Conservation (phyloP, 2,888 invertebrate genomes). For the Acholoe squamosa region DNA sequence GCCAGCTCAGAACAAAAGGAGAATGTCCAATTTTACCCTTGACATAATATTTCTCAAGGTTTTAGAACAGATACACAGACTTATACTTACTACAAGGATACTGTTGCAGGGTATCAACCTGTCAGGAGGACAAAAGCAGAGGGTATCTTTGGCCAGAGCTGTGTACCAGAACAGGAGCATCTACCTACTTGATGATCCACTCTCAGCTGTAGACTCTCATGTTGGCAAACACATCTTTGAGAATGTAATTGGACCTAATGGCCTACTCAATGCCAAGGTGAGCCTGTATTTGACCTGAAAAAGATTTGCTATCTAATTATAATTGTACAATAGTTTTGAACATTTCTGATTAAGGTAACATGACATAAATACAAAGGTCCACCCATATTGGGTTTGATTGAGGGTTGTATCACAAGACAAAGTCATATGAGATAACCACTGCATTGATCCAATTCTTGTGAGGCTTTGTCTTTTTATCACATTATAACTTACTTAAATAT, state of each 20-base stretch:
- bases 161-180: constrained; percentile 45
- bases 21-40: background rate
- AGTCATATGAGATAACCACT: too few relatives aligned
- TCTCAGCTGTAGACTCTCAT: constrained; percentile 26
- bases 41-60: background rate
- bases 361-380: too few relatives aligned
- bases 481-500: too few relatives aligned
- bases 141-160: constrained; percentile 21
- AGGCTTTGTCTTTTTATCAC: too few relatives aligned
- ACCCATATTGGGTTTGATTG: too few relatives aligned
- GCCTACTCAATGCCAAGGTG: constrained; percentile 22
- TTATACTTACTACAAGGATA: too few relatives aligned
- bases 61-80: background rate
- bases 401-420: too few relatives aligned
- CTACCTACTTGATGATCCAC: constrained; percentile 34
- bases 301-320: too few relatives aligned
- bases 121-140: constrained; percentile 46
- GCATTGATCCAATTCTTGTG: too few relatives aligned
- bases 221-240: constrained; percentile 51
- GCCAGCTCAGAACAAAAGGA: background rate
- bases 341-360: too few relatives aligned
- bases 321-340: too few relatives aligned
- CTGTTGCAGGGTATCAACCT: constrained; percentile 29
- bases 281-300: background rate
- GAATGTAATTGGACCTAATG: constrained; percentile 8